These are phyloP conservation scores for Athripsodes cinereus DNA, from an alignment of 2,888 invertebrate genomes.

Conservation along the genomic window DNA sequence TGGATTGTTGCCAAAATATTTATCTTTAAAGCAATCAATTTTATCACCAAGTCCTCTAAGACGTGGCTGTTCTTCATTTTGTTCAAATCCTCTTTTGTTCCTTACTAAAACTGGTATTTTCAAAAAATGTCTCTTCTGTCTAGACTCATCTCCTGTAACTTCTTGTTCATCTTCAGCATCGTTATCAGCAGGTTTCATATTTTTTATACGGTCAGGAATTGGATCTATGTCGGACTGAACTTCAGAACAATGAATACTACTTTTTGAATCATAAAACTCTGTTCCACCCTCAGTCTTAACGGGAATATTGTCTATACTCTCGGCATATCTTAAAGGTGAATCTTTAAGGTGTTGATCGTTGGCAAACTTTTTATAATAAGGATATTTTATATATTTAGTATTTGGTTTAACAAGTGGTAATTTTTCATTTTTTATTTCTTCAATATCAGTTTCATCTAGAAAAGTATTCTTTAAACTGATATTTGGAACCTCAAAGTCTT, in stretches of 20 bases:
- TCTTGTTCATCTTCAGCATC: constrained; percentile 25
- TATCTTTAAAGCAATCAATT: constrained; percentile 66
- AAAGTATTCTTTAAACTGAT: constrained; percentile 37
- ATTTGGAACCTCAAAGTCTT: constrained; percentile 37
- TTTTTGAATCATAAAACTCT: constrained; percentile 64
- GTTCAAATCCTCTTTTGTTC: constrained; percentile 32
- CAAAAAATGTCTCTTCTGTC: constrained; percentile 22
- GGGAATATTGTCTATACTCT: constrained; percentile 57
- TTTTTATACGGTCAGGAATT: constrained; percentile 43
- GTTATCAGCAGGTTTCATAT: constrained; percentile 27
- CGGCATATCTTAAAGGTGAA: constrained; percentile 62
- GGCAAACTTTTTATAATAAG: constrained; percentile 53
- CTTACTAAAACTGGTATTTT: constrained; percentile 20
- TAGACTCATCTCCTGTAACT: constrained; percentile 31
- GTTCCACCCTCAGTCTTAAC: constrained; percentile 58
- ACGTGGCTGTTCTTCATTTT: constrained; percentile 42
- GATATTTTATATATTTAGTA: constrained; percentile 27
- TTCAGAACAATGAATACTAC: constrained; percentile 47
- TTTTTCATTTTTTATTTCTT: constrained; percentile 30
- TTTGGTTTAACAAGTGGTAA: constrained; percentile 12
- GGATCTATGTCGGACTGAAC: constrained; percentile 51
- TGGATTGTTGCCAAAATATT: constrained; percentile 70
- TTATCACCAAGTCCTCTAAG: constrained; percentile 62
- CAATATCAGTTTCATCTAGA: constrained; percentile 34
- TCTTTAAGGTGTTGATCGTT: constrained; percentile 47